A percentile compares a stretch with the other conserved stretches of the same genome.
phyloP scores from a whole-genome alignment of 2,797 vertebrate genomes.

The Morelia viridis region DNA sequence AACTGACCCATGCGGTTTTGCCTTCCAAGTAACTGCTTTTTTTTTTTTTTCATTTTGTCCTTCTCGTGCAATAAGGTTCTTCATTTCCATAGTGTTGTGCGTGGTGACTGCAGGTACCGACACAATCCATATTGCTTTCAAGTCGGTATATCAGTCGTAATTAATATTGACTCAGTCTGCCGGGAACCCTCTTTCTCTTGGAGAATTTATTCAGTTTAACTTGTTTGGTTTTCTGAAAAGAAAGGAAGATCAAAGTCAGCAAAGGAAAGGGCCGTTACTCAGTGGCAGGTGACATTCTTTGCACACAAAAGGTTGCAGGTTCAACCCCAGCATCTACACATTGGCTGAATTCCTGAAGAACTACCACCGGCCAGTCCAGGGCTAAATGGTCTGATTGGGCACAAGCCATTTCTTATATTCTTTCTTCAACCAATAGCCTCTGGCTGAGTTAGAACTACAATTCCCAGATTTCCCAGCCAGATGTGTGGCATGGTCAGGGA shows the following conservation, averaged over 20 bases:
- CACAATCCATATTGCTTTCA: neutral
- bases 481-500: neutral
- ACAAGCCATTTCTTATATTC: neutral
- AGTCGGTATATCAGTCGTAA: constrained; percentile 4
- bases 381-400: neutral
- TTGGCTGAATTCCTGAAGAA: neutral
- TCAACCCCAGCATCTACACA: neutral
- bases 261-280: neutral
- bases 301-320: neutral
- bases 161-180: constrained; percentile 32
- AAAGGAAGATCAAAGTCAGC: neutral
- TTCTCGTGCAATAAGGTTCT: constrained; percentile 30
- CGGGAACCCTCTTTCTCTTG: neutral
- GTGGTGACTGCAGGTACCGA: constrained; percentile 15
- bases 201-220: constrained; percentile 18
- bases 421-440: neutral
- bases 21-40: neutral
- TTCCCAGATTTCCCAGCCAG: neutral
- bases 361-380: neutral
- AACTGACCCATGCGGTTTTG: neutral
- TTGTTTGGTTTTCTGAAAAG: neutral
- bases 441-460: neutral
- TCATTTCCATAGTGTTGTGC: neutral
- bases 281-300: neutral
- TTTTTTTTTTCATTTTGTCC: neutral